These are phyloP conservation scores for Lasioglossum baleicum DNA, from an alignment of 1,140 invertebrate genomes.

Conservation along the genomic window DNA sequence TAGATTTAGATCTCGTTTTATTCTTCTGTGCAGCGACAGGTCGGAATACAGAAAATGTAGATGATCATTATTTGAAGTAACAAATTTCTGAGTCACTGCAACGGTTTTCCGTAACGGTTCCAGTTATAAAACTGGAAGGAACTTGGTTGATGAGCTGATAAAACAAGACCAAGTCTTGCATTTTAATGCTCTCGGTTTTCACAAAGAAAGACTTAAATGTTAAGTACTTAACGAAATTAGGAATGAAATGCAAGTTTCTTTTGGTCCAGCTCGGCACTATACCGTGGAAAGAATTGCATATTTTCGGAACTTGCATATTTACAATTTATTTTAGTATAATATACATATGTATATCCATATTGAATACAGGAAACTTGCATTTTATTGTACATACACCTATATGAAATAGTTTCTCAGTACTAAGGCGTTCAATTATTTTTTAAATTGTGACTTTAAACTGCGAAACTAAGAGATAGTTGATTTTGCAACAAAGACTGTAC, in stretches of 20 bases:
- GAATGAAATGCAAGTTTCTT: neutral
- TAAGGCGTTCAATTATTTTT: constrained; percentile 1
- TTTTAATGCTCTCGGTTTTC: neutral
- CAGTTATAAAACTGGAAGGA: neutral
- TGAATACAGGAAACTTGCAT: neutral
- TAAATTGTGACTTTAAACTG: neutral
- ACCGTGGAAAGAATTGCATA: neutral
- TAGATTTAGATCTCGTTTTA: no score
- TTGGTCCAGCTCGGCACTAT: neutral
- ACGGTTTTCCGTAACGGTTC: neutral
- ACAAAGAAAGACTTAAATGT: neutral
- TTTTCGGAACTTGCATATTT: neutral
- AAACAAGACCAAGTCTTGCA: neutral
- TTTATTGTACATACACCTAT: no score
- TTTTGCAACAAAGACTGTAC: neutral
- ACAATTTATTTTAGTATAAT: neutral
- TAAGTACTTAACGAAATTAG: neutral
- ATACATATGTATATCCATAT: no score
- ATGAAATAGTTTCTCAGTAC: neutral
- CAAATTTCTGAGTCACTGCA: neutral
- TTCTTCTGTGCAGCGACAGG: no score
- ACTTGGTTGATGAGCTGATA: neutral
- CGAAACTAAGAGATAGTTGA: neutral
- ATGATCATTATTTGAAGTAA: neutral
- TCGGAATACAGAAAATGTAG: neutral